Conservation (phyloP, 23 tunicate genomes). For the Ascidia mentula region DNA sequence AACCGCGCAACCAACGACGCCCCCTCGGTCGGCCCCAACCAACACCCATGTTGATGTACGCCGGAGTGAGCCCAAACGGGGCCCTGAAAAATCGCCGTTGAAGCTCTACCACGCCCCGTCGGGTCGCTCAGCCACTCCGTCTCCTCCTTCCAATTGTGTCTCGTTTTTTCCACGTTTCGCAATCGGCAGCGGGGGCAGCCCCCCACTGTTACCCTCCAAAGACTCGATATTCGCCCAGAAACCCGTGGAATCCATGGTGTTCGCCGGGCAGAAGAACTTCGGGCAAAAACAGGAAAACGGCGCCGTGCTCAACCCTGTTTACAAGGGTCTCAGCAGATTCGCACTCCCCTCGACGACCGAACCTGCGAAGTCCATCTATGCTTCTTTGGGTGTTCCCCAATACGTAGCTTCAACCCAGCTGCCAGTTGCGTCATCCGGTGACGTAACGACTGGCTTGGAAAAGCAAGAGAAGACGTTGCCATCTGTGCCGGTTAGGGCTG, state of each 20-base stretch:
- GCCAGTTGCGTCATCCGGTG: background rate
- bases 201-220: slow-evolving; percentile 37
- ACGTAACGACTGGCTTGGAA: background rate
- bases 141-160: slow-evolving; percentile 59
- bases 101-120: slow-evolving; percentile 24
- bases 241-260: slow-evolving; percentile 1
- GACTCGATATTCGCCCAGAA: background rate
- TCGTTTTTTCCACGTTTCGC: slow-evolving; percentile 67
- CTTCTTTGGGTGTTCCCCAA: background rate
- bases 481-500: background rate
- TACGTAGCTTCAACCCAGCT: background rate
- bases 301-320: background rate
- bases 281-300: background rate
- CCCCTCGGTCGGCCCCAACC: background rate
- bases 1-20: background rate
- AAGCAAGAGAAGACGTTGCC: background rate
- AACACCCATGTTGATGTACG: background rate
- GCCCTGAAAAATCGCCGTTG: slow-evolving; percentile 20
- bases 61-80: background rate
- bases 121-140: slow-evolving; percentile 68
- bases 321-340: background rate
- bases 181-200: slow-evolving; percentile 73
- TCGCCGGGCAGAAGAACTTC: background rate
- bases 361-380: background rate
- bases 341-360: background rate